These are phyloP conservation scores for Siniperca knerii DNA, from an alignment of 2,113 vertebrate genomes.

Conservation along the genomic window DNA sequence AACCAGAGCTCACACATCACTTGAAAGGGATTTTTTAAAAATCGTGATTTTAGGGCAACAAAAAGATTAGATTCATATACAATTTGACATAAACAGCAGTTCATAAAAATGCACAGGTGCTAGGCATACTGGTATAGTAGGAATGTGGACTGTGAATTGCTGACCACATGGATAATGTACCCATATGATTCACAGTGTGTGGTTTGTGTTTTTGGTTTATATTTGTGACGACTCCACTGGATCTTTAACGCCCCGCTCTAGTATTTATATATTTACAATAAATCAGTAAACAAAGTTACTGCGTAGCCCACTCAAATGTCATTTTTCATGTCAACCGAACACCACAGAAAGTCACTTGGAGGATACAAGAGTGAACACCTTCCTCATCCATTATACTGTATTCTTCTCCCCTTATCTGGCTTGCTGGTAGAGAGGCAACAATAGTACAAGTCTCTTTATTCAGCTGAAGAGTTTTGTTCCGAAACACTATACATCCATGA, in stretches of 20 bases:
- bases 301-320: neutral
- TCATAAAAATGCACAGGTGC: constrained; percentile 54
- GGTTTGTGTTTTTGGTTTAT: constrained; percentile 59
- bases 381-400: neutral
- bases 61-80: constrained; percentile 40
- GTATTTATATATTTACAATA: constrained; percentile 56
- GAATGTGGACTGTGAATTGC: constrained; percentile 67
- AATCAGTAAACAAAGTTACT: constrained; percentile 44
- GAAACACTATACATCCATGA: neutral
- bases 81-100: constrained; percentile 51
- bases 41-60: neutral
- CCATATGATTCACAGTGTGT: constrained; percentile 63
- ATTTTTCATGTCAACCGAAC: constrained; percentile 4
- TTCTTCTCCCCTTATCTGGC: neutral
- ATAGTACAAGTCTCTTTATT: constrained; percentile 45
- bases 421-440: constrained; percentile 40
- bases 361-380: neutral
- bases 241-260: constrained; percentile 6
- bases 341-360: constrained; percentile 12
- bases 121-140: constrained; percentile 54
- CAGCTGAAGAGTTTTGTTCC: constrained; percentile 59
- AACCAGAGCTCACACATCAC: constrained; percentile 43
- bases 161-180: constrained; percentile 51
- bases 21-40: neutral
- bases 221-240: constrained; percentile 16